phyloP scores from a whole-genome alignment of 2,797 vertebrate genomes.

The Mus spretus region DNA sequence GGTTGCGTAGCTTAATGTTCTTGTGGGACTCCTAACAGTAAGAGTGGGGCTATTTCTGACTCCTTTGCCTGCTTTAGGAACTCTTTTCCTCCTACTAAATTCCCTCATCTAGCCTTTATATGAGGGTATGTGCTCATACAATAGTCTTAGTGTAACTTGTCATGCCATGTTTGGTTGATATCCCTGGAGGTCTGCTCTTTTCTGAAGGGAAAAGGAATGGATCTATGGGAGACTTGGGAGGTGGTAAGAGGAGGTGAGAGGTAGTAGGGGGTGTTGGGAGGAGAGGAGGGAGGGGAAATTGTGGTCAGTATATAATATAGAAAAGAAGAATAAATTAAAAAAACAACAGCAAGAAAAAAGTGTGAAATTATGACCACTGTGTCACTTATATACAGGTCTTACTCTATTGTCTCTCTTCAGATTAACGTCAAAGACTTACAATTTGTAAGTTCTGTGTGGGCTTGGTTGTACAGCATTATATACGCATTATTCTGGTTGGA shows the following conservation, averaged over 20 bases:
- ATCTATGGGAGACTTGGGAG: neutral
- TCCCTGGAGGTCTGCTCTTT: neutral
- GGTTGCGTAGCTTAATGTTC: neutral
- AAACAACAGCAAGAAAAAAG: neutral
- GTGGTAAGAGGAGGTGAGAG: neutral
- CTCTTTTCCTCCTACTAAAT: neutral
- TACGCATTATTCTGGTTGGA: neutral
- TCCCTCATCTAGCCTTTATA: neutral
- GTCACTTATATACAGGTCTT: neutral
- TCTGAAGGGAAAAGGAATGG: neutral
- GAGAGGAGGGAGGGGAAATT: neutral
- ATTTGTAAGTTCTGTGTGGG: neutral
- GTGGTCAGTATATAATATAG: neutral
- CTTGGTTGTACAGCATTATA: constrained; percentile 13
- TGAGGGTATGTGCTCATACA: neutral
- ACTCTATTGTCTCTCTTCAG: constrained; percentile 10
- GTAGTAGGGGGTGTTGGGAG: neutral
- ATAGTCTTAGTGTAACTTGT: neutral
- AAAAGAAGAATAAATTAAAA: neutral
- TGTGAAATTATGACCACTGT: neutral
- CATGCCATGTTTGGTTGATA: neutral
- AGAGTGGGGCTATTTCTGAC: neutral
- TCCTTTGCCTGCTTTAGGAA: neutral
- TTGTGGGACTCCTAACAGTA: neutral
- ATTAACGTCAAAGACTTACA: constrained; percentile 37